Evolutionary conservation across 1,140 invertebrate genomes (phyloP).

Genomic region (Heliconius nattereri): DNA sequence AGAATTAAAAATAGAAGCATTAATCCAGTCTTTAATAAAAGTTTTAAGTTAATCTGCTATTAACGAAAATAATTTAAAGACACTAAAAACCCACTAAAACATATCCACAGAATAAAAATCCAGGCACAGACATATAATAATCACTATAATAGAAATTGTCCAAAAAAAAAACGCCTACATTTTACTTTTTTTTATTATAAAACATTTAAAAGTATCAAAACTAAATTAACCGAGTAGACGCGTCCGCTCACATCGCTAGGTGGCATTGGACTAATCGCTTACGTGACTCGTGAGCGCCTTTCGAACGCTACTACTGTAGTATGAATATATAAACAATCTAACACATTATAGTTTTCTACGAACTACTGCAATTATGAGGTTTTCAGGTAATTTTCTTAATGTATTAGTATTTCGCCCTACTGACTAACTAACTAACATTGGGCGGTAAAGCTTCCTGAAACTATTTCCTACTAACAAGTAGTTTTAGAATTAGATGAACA

Average conservation of each 20-base stretch:
- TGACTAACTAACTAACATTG: not conserved
- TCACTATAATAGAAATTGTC: not conserved
- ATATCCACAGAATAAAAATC: not conserved
- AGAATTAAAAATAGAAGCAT: too few relatives aligned
- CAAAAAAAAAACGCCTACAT: not conserved
- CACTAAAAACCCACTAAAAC: not conserved
- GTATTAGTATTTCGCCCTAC: not conserved
- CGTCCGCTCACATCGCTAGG: not conserved
- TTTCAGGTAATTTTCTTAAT: not conserved
- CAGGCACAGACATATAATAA: not conserved
- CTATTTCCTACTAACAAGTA: not conserved
- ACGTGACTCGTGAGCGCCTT: not conserved
- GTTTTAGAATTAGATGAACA: not conserved
- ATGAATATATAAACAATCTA: not conserved
- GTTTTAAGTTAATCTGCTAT: too few relatives aligned
- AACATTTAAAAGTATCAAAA: not conserved
- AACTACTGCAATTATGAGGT: not conserved
- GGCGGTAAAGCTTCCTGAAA: not conserved
- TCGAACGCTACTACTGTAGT: not conserved
- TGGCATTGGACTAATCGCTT: not conserved
- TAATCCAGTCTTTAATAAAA: not conserved
- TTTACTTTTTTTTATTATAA: not conserved
- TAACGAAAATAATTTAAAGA: not conserved
- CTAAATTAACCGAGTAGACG: not conserved
- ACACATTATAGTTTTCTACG: not conserved